Evolutionary conservation across 2,888 invertebrate genomes (phyloP).

Genomic region (Amphimallon solstitiale): DNA sequence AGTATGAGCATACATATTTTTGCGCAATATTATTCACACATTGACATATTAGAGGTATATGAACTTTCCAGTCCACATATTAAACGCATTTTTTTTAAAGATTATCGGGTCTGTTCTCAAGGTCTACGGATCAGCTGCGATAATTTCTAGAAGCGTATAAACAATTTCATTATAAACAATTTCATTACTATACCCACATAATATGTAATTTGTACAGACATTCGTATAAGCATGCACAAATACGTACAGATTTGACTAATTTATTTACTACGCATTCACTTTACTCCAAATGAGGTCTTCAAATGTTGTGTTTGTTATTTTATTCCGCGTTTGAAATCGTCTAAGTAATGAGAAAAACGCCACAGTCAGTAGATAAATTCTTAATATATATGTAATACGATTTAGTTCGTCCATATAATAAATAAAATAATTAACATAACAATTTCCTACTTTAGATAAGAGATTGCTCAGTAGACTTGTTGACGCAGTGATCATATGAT

Average conservation of each 20-base stretch:
- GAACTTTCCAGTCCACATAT: not conserved
- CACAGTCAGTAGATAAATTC: not conserved
- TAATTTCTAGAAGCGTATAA: not conserved
- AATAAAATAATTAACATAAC: slow-evolving; percentile 18
- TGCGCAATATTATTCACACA: not conserved
- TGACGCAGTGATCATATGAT: slow-evolving; percentile 34
- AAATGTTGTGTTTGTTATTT: too few species aligned
- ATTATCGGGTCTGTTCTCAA: slow-evolving; percentile 2
- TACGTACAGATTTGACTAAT: too few species aligned
- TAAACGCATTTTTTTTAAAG: not conserved
- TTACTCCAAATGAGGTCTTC: too few species aligned
- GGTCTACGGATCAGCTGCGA: not conserved
- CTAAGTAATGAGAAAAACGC: not conserved
- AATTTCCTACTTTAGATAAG: slow-evolving; percentile 35
- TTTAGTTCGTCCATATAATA: not conserved
- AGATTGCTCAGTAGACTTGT: slow-evolving; percentile 25
- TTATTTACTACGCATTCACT: too few species aligned
- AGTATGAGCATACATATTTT: too few species aligned
- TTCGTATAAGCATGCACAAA: too few species aligned
- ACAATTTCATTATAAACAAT: not conserved
- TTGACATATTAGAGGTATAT: not conserved
- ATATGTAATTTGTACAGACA: too few species aligned
- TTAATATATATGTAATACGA: not conserved
- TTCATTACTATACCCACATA: not conserved
- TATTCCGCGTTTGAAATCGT: too few species aligned